Evolutionary conservation across 2,113 vertebrate genomes (phyloP), one percentile per base, ranked within the genome.

Genomic region (Hyperopisus bebe): DNA sequence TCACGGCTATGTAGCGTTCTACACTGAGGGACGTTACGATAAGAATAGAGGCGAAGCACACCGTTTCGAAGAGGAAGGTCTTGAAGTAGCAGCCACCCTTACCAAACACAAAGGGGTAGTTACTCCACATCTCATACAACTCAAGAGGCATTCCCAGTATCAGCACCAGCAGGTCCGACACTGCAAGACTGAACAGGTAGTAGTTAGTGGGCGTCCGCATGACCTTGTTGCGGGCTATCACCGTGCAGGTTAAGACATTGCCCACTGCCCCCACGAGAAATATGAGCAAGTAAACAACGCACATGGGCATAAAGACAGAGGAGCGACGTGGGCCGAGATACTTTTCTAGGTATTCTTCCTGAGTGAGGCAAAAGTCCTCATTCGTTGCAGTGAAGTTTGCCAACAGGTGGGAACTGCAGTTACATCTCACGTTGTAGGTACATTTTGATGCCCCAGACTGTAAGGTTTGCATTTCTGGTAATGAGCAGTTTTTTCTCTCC

Each of bases 161-260:
- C 50, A 96, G 93, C 47, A 96, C 95, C 51, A 96, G 92, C 51
- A 96, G 94, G 93, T 96, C 95, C 0, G 95, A 96, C 35, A 92
- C 90, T 0, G 95, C 95, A 93, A 96, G 91, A 91, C 95, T 96
- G 90, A 96, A 91, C 88, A 96, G 91, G 90, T 95, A 96, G 90
- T 94, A 95, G 92, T 96, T 96, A 80, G 95, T 96, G 1, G 94
- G 95, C 0, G 95, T 96, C 90, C 94, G 91, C 95, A 96, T 96
- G 87, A 92, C 91, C 11, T 77, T 92, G 91, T 95, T 94, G 74
- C 90, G 92, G 87, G 94, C 83, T 62, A 96, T 95, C 89, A 96
- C 94, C 0, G 70, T 53, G 35, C 95, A 96, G 47, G 95, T 96
- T 51, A 96, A 92, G 9, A 88, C 90, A 35, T 96, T 96, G 31